A percentile compares a stretch with the other conserved stretches of the same genome.
phyloP scores from a whole-genome alignment of 1,140 invertebrate species.

The Contarinia nasturtii region DNA sequence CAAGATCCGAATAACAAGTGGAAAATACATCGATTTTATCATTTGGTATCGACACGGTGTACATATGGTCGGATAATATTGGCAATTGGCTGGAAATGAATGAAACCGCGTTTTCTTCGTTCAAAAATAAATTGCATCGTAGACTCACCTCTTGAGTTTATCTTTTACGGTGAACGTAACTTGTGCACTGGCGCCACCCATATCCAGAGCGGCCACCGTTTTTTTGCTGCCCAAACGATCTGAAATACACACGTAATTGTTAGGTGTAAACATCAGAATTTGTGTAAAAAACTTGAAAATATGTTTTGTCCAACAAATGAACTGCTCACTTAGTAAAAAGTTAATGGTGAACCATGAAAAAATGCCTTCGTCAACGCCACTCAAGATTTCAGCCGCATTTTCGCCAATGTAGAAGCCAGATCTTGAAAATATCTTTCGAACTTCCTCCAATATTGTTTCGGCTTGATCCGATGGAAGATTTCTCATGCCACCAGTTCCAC shows the following conservation, averaged over 20 bases:
- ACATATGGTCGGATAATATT: slow-evolving; percentile 30
- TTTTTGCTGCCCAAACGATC: slow-evolving; percentile 22
- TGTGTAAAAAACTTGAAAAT: slow-evolving; percentile 18
- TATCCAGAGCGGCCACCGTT: slow-evolving; percentile 71
- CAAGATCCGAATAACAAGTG: slow-evolving; percentile 75
- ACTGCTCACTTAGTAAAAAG: slow-evolving; percentile 66
- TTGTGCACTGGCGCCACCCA: slow-evolving; percentile 91
- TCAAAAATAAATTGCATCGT: too few species aligned
- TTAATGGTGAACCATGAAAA: slow-evolving; percentile 92
- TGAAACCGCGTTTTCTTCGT: too few species aligned
- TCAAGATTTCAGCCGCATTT: slow-evolving; percentile 78
- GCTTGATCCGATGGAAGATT: slow-evolving; percentile 59
- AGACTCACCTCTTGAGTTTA: too few species aligned
- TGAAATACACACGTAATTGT: background rate
- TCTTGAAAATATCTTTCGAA: slow-evolving; percentile 41
- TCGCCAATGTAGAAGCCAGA: slow-evolving; percentile 50
- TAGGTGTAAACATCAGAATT: background rate
- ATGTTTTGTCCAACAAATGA: too few species aligned
- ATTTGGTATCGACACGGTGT: slow-evolving; percentile 42
- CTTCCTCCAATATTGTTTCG: slow-evolving; percentile 48
- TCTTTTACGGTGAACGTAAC: slow-evolving; percentile 30
- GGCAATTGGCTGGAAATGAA: slow-evolving; percentile 19
- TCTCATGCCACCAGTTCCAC: slow-evolving; percentile 71
- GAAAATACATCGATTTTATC: slow-evolving; percentile 56
- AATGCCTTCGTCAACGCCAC: slow-evolving; percentile 81